phyloP scores from a whole-genome alignment of 2,113 vertebrate genomes.

The Macrotus californicus region DNA sequence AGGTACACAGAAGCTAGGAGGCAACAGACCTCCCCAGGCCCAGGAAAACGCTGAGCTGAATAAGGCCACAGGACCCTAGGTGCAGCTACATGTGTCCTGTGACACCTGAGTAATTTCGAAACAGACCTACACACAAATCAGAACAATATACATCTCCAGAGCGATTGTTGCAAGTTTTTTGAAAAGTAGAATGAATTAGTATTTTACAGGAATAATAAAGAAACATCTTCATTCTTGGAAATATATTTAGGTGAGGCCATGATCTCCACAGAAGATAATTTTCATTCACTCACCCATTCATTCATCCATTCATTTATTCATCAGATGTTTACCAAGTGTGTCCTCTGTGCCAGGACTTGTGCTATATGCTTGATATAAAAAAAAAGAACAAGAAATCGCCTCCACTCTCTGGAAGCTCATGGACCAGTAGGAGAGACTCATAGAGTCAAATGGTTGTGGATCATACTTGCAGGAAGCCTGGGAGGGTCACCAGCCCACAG shows the following conservation, averaged over 20 bases:
- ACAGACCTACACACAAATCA: neutral
- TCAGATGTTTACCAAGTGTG: neutral
- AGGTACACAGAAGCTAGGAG: neutral
- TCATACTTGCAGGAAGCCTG: neutral
- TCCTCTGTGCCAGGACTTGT: neutral
- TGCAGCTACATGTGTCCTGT: neutral
- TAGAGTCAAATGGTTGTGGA: neutral
- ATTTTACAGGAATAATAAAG: neutral
- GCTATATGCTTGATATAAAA: neutral
- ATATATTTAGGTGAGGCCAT: neutral
- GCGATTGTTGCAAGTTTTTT: neutral
- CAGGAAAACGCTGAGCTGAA: neutral
- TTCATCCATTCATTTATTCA: neutral
- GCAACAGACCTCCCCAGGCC: neutral
- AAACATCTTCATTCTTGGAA: neutral
- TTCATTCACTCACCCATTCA: neutral
- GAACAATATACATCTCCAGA: neutral
- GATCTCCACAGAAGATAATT: neutral
- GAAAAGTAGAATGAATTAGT: neutral
- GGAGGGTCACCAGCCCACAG: neutral
- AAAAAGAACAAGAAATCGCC: neutral
- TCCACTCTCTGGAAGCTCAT: neutral
- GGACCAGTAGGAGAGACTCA: neutral
- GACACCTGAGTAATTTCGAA: neutral
- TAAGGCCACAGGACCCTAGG: neutral